Base-by-base conservation (phyloP, 64 coral and sea anemone species). In the Stylophora pistillata region DNA sequence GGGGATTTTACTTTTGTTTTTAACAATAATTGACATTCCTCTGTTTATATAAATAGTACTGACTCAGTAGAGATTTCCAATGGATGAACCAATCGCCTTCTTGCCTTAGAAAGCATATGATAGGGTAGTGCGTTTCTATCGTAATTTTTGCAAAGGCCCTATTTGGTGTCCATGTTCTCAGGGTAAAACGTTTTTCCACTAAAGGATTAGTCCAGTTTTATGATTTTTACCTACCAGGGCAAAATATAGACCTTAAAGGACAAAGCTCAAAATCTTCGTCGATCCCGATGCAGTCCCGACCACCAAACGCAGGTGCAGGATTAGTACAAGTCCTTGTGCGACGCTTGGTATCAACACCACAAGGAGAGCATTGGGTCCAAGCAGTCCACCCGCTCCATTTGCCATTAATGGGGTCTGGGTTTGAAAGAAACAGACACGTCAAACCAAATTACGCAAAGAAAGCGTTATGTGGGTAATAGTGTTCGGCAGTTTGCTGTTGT, bases 291-390 rank as follows among this genome's bases (percentile, higher is more conserved):
- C 62, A 65, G 2, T 65, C 2, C 17, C 2, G 7, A 4, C 79
- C 79, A 25, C 60, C 60, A 68, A 83, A 83, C 5, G 79, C 79
- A 12, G 79, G 79, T 0, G 79, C 79, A 33, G 79, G 79, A 5
- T 83, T 33, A 41, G 79, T 83, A 52, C 79, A 83, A 21, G 31
- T 66, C 53, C 79, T 65, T 10, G 32, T 37, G 18, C 61, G 18
- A 32, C 0, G 64, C 32, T 1, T 65, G 31, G 52, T 32, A 13
- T 61, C 6, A 2, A 17, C 0, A 13, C 1, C 10, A 52, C 79
- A 63, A 0, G n/a, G n/a, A 0, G 59, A 23, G 20, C 79, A 83
- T 0, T 15, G 20, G 23, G 31, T 83, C 79, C 79, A 83, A 0
- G 20, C 31, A 26, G 30, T 63, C 79, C 79, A 83, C 23, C 53